Percentiles rank a stretch among this genome's conserved stretches.
These are phyloP conservation scores for Drosophila subquinaria DNA, from an alignment of 2,888 invertebrate genomes.

Conservation along the genomic window DNA sequence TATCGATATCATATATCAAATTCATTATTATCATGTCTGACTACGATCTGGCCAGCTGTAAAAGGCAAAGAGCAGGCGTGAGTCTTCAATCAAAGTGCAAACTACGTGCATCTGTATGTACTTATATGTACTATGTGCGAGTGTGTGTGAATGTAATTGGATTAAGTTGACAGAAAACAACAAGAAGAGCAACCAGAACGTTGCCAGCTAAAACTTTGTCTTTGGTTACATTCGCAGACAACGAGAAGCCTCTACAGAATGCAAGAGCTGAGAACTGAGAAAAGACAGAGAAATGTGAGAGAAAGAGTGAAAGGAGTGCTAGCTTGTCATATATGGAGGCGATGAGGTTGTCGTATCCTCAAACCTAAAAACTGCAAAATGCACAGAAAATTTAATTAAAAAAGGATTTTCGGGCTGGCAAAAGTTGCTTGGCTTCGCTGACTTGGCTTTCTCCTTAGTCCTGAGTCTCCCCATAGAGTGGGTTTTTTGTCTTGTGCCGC, in stretches of 20 bases:
- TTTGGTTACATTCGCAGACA: constrained; percentile 62
- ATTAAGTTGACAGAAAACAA: constrained; percentile 75
- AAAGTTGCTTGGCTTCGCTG: constrained; percentile 75
- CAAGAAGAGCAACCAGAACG: constrained; percentile 49
- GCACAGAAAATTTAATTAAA: constrained; percentile 79
- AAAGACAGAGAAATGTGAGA: background rate
- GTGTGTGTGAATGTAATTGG: constrained; percentile 63
- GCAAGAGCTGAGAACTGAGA: background rate
- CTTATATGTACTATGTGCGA: constrained; percentile 10
- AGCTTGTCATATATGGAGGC: constrained; percentile 56
- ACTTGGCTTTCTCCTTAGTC: constrained; percentile 48
- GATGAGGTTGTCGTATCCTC: constrained; percentile 52
- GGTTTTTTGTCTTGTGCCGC: constrained; percentile 41
- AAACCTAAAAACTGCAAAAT: constrained; percentile 79
- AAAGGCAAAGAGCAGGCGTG: constrained; percentile 13
- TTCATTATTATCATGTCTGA: constrained; percentile 32
- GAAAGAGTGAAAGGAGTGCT: constrained; percentile 42
- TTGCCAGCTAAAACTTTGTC: constrained; percentile 72
- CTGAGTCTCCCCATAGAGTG: background rate
- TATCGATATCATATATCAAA: constrained; percentile 32
- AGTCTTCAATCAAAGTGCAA: constrained; percentile 57
- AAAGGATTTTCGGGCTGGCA: constrained; percentile 74
- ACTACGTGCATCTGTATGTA: constrained; percentile 33
- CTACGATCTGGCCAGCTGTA: constrained; percentile 13
- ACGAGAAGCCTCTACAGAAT: constrained; percentile 39